Conservation (phyloP, 2,888 invertebrate genomes). For the Drosophila meridiana region DNA sequence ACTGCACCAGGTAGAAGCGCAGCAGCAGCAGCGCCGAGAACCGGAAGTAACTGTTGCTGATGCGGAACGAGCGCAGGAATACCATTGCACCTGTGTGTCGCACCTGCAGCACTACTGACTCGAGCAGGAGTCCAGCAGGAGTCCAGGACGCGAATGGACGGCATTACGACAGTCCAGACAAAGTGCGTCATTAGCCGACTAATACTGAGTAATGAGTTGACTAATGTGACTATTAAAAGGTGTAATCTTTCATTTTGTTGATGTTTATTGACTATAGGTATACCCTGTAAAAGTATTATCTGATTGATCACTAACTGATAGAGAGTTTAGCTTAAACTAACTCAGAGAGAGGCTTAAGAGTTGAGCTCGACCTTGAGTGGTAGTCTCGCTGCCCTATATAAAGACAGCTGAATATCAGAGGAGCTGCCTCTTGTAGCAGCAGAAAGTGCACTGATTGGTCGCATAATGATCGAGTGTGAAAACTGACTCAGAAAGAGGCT, state of each 20-base stretch:
- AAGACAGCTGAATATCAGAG: no score
- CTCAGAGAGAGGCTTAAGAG: no score
- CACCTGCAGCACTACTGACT: background rate
- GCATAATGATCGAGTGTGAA: no score
- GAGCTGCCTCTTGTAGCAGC: no score
- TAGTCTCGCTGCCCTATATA: no score
- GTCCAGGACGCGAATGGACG: background rate
- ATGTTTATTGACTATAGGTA: background rate
- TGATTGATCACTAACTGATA: no score
- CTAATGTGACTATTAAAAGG: background rate
- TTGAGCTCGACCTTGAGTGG: no score
- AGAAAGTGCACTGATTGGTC: no score
- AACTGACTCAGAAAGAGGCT: no score
- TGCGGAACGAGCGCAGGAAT: slow-evolving; percentile 40
- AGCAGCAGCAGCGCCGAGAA: slow-evolving; percentile 51
- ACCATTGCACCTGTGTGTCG: slow-evolving; percentile 27
- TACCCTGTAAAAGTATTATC: background rate
- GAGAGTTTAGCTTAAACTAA: no score
- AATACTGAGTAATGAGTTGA: background rate
- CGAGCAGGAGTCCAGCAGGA: background rate
- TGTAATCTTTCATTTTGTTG: background rate
- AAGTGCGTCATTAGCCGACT: background rate
- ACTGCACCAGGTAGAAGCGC: slow-evolving; percentile 58
- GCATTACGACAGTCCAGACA: background rate
- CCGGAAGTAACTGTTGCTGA: slow-evolving; percentile 54